Conservation (phyloP, 2,888 invertebrate genomes). For the Leucophenga montana region DNA sequence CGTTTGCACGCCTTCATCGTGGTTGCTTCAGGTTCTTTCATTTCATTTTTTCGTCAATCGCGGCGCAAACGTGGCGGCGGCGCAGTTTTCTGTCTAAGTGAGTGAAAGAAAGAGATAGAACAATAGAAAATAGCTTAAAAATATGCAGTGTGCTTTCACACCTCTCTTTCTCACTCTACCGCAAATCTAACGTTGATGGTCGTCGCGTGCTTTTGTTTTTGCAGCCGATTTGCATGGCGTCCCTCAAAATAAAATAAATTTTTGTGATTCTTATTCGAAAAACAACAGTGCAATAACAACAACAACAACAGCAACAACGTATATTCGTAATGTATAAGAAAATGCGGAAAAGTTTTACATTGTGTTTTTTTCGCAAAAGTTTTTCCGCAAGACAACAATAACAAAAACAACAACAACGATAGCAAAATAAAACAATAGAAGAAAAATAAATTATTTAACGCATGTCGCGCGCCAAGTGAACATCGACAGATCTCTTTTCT, state of each 20-base stretch:
- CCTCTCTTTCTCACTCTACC: neutral
- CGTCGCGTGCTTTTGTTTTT: constrained; percentile 14
- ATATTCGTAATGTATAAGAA: too few relatives aligned
- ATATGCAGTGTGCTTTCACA: neutral
- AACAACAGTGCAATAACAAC: constrained; percentile 39
- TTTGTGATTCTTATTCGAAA: constrained; percentile 60
- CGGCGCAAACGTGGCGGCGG: neutral
- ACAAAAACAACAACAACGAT: constrained; percentile 27
- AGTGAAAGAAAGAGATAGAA: too few relatives aligned
- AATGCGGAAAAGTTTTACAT: too few relatives aligned
- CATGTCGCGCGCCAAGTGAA: constrained; percentile 41
- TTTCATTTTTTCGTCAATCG: constrained; percentile 27
- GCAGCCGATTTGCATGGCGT: neutral
- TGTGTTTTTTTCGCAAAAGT: constrained; percentile 7
- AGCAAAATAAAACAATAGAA: constrained; percentile 15
- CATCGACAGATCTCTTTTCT: constrained; percentile 20
- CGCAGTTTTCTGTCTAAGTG: too few relatives aligned
- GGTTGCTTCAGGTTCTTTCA: neutral
- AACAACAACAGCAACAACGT: too few relatives aligned
- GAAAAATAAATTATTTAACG: constrained; percentile 18
- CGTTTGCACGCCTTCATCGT: neutral
- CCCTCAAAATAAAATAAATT: constrained; percentile 62
- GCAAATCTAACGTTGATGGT: neutral
- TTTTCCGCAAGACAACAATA: constrained; percentile 35
- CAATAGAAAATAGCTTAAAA: too few relatives aligned